Conservation (phyloP, 2,113 vertebrate species). For the Oryzias melastigma region DNA sequence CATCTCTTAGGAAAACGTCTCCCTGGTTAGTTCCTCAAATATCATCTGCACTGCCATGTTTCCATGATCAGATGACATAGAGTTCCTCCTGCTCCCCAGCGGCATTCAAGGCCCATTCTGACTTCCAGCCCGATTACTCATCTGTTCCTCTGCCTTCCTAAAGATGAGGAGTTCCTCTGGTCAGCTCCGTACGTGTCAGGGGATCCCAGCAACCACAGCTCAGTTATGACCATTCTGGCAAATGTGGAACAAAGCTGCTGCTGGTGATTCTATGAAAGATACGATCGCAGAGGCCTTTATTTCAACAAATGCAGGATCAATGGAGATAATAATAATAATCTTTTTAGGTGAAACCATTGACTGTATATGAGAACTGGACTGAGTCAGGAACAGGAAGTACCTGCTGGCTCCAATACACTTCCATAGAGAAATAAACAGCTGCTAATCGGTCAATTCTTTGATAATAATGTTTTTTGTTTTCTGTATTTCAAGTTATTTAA, state of each 20-base stretch:
- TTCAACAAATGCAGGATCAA: background rate
- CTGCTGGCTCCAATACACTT: no score
- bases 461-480: no score
- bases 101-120: conserved; percentile 36
- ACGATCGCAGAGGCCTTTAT: background rate
- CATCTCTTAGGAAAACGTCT: conserved; percentile 48
- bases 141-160: conserved; percentile 10
- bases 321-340: no score
- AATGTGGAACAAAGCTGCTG: background rate
- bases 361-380: no score
- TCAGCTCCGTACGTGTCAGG: conserved; percentile 18
- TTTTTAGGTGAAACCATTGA: no score
- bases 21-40: conserved; percentile 67
- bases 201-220: background rate
- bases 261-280: background rate
- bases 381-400: no score
- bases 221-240: conserved; percentile 1
- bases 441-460: no score
- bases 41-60: conserved; percentile 62
- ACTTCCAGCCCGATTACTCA: conserved; percentile 31
- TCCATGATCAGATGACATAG: conserved; percentile 67
- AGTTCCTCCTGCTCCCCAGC: conserved; percentile 44
- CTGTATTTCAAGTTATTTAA: no score
- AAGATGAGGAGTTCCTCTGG: conserved; percentile 5
- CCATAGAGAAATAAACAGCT: no score